phyloP scores from a whole-genome alignment of 2,797 vertebrate species.

The Podarcis lilfordi region DNA sequence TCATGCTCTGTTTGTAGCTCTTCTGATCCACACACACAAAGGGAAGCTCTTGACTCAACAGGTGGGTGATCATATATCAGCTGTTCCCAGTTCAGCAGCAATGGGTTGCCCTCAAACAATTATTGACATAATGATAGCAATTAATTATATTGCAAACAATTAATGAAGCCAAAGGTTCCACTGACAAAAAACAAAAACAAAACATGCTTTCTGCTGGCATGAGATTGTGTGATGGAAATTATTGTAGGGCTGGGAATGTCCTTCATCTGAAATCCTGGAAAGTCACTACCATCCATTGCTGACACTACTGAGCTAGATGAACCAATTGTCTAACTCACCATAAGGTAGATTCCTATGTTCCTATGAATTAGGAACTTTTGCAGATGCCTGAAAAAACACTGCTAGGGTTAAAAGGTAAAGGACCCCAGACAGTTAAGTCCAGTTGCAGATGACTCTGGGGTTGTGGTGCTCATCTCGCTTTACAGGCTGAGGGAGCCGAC shows the following conservation, averaged over 20 bases:
- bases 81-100: not conserved
- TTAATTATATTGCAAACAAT: not conserved
- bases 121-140: not conserved
- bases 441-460: too few relatives aligned
- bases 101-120: not conserved
- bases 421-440: too few relatives aligned
- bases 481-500: too few relatives aligned
- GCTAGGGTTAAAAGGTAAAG: not conserved
- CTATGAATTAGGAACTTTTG: not conserved
- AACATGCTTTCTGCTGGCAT: not conserved
- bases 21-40: not conserved
- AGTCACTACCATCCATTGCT: too few relatives aligned
- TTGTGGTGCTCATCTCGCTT: too few relatives aligned
- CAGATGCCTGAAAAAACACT: not conserved
- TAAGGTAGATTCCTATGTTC: too few relatives aligned
- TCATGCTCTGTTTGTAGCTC: not conserved
- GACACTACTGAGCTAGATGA: too few relatives aligned
- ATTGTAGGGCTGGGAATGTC: not conserved
- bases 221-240: not conserved
- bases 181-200: not conserved
- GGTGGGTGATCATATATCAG: not conserved
- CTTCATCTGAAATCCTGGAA: too few relatives aligned
- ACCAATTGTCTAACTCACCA: too few relatives aligned
- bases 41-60: not conserved
- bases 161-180: not conserved